phyloP scores from a whole-genome alignment of 2,797 vertebrate species.

The Acrocephalus scirpaceus region DNA sequence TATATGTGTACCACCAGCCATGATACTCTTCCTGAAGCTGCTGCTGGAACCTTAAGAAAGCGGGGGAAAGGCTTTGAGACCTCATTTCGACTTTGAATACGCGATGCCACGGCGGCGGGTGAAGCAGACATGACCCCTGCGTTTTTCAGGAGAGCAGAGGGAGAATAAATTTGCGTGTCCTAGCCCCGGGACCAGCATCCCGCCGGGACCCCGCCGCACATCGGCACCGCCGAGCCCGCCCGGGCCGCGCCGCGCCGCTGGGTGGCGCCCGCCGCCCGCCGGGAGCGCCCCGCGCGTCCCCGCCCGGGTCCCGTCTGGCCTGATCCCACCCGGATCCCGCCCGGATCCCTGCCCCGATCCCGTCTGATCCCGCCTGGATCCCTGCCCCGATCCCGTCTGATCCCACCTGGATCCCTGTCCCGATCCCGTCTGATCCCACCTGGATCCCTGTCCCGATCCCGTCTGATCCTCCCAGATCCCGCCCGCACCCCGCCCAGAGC shows the following conservation, averaged over 20 bases:
- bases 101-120: neutral
- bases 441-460: neutral
- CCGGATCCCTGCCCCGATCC: too few species aligned
- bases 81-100: too few species aligned
- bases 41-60: neutral
- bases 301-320: too few species aligned
- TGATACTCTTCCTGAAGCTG: neutral
- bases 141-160: neutral
- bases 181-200: fast-evolving
- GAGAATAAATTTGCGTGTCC: fast-evolving
- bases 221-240: neutral
- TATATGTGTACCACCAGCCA: fast-evolving
- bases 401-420: neutral
- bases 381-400: too few species aligned
- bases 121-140: neutral
- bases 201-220: neutral
- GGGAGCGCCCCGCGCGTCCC: neutral
- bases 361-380: too few species aligned
- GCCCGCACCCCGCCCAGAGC: too few species aligned
- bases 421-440: neutral
- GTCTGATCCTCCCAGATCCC: neutral
- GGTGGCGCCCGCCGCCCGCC: neutral
- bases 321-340: neutral
- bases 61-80: fast-evolving
- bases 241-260: neutral